Base-by-base conservation (phyloP, 2,888 invertebrate genomes). In the Parnassius orleans region DNA sequence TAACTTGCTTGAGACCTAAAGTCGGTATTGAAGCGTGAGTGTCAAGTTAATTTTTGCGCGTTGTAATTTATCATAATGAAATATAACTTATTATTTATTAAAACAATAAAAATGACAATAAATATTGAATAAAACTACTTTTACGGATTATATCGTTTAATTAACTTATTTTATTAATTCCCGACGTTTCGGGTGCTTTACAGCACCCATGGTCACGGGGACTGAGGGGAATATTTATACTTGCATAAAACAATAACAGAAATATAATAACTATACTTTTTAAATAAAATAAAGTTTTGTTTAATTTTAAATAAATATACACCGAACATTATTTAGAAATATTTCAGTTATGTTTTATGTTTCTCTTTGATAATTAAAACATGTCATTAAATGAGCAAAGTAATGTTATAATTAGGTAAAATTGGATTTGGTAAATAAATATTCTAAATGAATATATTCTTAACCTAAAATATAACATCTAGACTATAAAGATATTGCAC, bases 11-110 rank as follows among this genome's bases (percentile, higher is more conserved):
- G 24, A 24, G 3, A 24, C 2, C 24, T 24, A n/a, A n/a, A n/a
- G n/a, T n/a, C n/a, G n/a, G n/a, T n/a, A n/a, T n/a, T n/a, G n/a
- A n/a, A n/a, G n/a, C n/a, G n/a, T n/a, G n/a, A 3, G 24, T 24
- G 2, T 24, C 33, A 7, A 33, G 33, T 33, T 33, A 5, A 33
- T 33, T 33, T 33, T 1, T 33, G 33, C 33, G 7, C 0, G 33
- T 33, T 33, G 33, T 33, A 5, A 7, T 5, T 33, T 7, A 33
- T 33, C 5, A 33, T 33, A 33, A 33, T 5, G 2, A 43, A 11
- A 9, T 43, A 43, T 58, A 58, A 58, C 54, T 66, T 65, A 46
- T 60, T 60, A 7, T 46, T 50, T 68, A 62, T 46, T 47, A 65
- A 61, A 12, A 33, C 11, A 19, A 10, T 52, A 10, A n/a, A 15